phyloP scores from a whole-genome alignment of 1,140 invertebrate species.

The Charaxes varanes region DNA sequence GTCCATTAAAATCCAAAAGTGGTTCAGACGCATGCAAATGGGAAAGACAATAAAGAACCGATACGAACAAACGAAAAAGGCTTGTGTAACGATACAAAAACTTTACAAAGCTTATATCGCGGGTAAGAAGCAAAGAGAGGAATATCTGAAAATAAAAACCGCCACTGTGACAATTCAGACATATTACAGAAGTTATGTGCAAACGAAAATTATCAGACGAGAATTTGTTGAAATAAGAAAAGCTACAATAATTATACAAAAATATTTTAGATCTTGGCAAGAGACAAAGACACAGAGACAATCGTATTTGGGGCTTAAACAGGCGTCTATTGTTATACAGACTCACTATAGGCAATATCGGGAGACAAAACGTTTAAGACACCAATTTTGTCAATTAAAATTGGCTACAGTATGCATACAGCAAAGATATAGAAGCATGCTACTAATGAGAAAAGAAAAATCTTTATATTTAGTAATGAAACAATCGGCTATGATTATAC shows the following conservation, averaged over 20 bases:
- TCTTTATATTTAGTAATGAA: conserved; percentile 52
- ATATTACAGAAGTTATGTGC: conserved; percentile 54
- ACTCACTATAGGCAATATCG: conserved; percentile 50
- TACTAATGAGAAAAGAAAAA: conserved; percentile 36
- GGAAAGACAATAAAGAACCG: conserved; percentile 32
- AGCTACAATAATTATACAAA: conserved; percentile 60
- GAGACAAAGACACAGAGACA: conserved; percentile 40
- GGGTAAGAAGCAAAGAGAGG: conserved; percentile 31
- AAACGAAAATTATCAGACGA: conserved; percentile 44
- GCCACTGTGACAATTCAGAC: conserved; percentile 57
- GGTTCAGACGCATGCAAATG: conserved; percentile 47
- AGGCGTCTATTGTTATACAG: conserved; percentile 46
- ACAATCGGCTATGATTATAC: conserved; percentile 59
- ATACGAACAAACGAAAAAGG: conserved; percentile 27
- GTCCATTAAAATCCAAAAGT: conserved; percentile 53
- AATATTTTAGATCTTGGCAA: conserved; percentile 61
- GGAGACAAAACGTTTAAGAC: conserved; percentile 27
- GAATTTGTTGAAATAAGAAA: conserved; percentile 40
- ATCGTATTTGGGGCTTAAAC: conserved; percentile 52
- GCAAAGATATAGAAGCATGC: conserved; percentile 58
- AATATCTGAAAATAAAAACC: conserved; percentile 39
- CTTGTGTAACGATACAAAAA: conserved; percentile 48
- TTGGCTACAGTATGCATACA: conserved; percentile 49
- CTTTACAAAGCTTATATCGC: conserved; percentile 42
- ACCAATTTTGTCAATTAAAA: conserved; percentile 52